Evolutionary conservation across 2,888 invertebrate genomes (phyloP), one percentile per base, ranked within the genome.

Genomic region (Synanthedon tipuliformis): DNA sequence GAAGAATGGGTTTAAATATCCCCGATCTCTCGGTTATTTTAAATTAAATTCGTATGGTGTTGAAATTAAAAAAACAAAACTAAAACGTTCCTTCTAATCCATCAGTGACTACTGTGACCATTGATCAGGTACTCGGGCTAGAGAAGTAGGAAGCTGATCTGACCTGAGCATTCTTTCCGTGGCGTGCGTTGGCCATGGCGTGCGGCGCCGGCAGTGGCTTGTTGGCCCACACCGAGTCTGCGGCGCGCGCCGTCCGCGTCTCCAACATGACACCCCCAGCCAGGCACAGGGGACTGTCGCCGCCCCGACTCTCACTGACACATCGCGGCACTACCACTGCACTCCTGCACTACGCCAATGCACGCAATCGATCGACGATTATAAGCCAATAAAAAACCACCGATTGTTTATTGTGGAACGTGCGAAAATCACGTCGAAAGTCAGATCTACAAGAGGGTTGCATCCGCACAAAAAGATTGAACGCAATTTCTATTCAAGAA

Each of bases 81-180:
- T 5, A 23, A 5, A 23, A 23, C 1, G 23, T 23, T 23, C 5
- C 23, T 10, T 34, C 34, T 34, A 8, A 23, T 1, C 34, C 10
- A 34, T 10, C 10, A 10, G 34, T 34, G 34, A 34, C 10, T 34
- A 27, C 34, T 34, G 34, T 34, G 34, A 34, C 2, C 10, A 23
- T 34, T 8, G 34, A 34, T 34, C 34, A 34, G 34, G 10, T 34
- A 10, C 10, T 34, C 8, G 34, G 34, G 34, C 34, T 34, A 34
- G 45, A 45, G 45, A 45, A 45, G n/a, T 45, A 4, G 45, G 45
- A 45, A 45, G 8, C 45, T 45, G 12, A 13, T 45, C 45, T 56
- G 73, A 86, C 87, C 85, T 91, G 92, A 78, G 94, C 90, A 59
- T 81, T 84, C 90, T 95, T 95, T 83, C 94, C 95, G 72, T 88